Evolutionary conservation across 2,113 vertebrate species (phyloP), one percentile per base, ranked within the genome.

Genomic region (Oophaga pumilio): DNA sequence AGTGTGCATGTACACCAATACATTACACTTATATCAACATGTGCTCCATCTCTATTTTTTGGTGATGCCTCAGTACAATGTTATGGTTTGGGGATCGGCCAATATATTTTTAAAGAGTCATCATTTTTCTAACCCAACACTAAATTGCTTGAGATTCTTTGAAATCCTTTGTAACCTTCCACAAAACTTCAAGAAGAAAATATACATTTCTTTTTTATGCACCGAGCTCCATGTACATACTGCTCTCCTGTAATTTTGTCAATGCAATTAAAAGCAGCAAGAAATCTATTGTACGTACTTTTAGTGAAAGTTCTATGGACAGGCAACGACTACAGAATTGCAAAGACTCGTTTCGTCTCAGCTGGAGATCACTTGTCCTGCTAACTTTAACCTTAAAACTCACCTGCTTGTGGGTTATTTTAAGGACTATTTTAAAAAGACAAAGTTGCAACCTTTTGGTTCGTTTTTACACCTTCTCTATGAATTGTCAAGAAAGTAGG

Each of bases 361-460:
- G 71, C 74, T 64, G 74, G 74, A 68, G 28, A n/a, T 52, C 57
- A 60, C 73, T 64, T 85, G 28, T 43, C 22, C 33, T 52, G 73
- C 84, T 85, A 85, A 76, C 60, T 66, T 78, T 15, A 86, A 86
- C 26, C 76, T 78, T 78, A 18, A 26, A 62, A 18, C 22, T 86
- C 76, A 78, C 85, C 85, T 78, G 74, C 43, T 64, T 53, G 53
- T 8, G 66, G 60, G 49, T 43, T 78, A 78, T 79, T 86, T 86
- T 86, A 52, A 86, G 43, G 15, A 68, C 50, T 78, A 7, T 64
- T 85, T 22, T 62, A 33, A 68, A 66, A n/a, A 49, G 22, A 22
- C n/a, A 84, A 77, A 79, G 43, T 78, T 64, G 17, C 14, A 69
- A 43, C 50, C 56, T 60, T 87, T 71, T 50, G 57, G 26, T 73